Base-by-base conservation (phyloP, 2,113 vertebrate species). In the Rhinolophus sinicus region DNA sequence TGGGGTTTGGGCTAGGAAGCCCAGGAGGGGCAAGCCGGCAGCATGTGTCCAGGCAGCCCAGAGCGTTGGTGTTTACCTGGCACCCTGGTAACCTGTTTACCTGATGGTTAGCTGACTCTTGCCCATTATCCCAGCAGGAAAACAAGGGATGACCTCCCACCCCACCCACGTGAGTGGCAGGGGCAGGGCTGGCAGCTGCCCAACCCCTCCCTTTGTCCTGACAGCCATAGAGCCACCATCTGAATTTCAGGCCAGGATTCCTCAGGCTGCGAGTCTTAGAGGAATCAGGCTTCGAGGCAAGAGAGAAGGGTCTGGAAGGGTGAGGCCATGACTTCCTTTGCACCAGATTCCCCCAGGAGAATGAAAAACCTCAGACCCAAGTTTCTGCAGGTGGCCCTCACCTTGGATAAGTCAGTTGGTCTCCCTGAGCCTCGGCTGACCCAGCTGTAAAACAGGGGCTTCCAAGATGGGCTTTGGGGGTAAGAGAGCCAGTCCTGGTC, bases 1-100 rank as follows among this genome's bases (percentile, higher is more conserved):
- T 67, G 16, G 35, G 40, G 16, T 18, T 30, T 73, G 64, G 69
- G 22, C 24, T 35, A 18, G 14, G 30, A 4, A 26, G 30, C 64
- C 33, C 5, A 12, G 13, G 35, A 21, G 6, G 13, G 13, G 33
- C 0, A 1, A 38, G 9, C 2, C 8, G 3, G 44, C 24, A 19
- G 70, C n/a, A 26, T 30, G 28, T 44, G 69, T 33, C 24, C 33
- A 35, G 30, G 47, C 19, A 35, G 40, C 52, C 19, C 26, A 19
- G 22, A 33, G 8, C 0, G 6, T 12, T n/a, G n/a, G 28, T 4
- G 13, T 18, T 44, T 3, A 56, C 52, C 44, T 69, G 54, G 21
- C 0, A 0, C n/a, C 38, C 60, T 62, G 52, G 26, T 75, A 47
- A 47, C 26, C 15, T 50, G 14, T 75, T 47, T 44, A 8, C 72